Evolutionary conservation across 2,797 vertebrate genomes (phyloP).

Genomic region (Molossus alvarezi): DNA sequence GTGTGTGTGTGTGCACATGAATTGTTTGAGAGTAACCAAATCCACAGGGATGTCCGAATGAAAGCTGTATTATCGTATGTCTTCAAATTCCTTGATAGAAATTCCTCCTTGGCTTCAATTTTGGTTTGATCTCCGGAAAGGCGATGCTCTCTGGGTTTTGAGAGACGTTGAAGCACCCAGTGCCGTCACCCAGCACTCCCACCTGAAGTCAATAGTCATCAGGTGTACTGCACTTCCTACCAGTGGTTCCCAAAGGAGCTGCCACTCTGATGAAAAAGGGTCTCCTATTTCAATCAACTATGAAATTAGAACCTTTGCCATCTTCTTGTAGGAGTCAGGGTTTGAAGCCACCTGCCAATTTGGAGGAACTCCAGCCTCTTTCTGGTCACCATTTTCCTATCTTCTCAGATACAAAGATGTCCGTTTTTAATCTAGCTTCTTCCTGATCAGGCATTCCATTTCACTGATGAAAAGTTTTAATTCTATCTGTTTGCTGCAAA

Average conservation of each 20-base stretch:
- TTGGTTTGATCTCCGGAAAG: slow-evolving; percentile 52
- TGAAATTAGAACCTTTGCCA: slow-evolving; percentile 90
- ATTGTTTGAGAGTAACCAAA: slow-evolving; percentile 70
- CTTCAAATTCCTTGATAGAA: slow-evolving; percentile 55
- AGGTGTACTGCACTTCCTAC: slow-evolving; percentile 90
- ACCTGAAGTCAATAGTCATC: slow-evolving; percentile 88
- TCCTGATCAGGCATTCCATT: not conserved
- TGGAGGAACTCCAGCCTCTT: slow-evolving; percentile 69
- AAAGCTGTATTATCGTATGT: not conserved
- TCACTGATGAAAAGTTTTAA: not conserved
- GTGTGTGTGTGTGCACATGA: not conserved
- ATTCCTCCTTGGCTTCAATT: slow-evolving; percentile 68
- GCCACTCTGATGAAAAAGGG: slow-evolving; percentile 87
- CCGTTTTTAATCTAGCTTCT: not conserved
- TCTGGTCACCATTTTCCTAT: slow-evolving; percentile 74
- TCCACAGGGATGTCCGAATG: slow-evolving; percentile 6
- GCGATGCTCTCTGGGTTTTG: not conserved
- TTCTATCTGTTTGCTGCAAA: slow-evolving; percentile 40
- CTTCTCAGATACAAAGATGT: slow-evolving; percentile 73
- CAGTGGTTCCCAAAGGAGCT: slow-evolving; percentile 88
- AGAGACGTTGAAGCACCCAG: slow-evolving; percentile 29
- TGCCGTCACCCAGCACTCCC: slow-evolving; percentile 73
- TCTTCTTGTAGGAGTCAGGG: slow-evolving; percentile 86
- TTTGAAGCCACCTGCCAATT: slow-evolving; percentile 77
- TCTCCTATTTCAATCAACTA: slow-evolving; percentile 89